These are phyloP conservation scores for Drosophila basisetae DNA, from an alignment of 2,888 invertebrate genomes.

Conservation along the genomic window DNA sequence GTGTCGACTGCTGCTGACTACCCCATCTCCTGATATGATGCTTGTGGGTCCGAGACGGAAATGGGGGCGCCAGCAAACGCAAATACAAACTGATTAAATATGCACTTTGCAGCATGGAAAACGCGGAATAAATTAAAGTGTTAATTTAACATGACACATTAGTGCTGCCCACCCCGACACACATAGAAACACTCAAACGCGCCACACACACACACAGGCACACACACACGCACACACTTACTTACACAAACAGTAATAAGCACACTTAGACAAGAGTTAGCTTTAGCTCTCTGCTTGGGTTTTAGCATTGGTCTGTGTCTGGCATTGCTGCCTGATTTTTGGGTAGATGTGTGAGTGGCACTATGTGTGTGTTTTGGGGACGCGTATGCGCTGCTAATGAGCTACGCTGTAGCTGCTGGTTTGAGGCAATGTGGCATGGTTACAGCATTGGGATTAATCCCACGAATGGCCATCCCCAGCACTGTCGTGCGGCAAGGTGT, in stretches of 20 bases:
- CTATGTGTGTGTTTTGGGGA: constrained; percentile 36
- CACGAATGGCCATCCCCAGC: constrained; percentile 29
- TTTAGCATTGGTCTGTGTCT: constrained; percentile 50
- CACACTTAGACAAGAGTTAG: constrained; percentile 53
- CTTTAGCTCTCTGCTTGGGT: constrained; percentile 56
- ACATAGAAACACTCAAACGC: constrained; percentile 28
- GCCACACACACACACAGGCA: constrained; percentile 30
- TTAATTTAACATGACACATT: constrained; percentile 83
- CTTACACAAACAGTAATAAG: constrained; percentile 31
- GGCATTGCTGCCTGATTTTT: constrained; percentile 44
- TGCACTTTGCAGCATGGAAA: constrained; percentile 78
- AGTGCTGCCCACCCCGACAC: constrained; percentile 62
- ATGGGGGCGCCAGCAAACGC: constrained; percentile 55
- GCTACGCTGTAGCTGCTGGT: constrained; percentile 45
- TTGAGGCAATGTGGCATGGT: constrained; percentile 45
- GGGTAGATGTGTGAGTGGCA: constrained; percentile 18
- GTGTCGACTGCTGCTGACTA: constrained; percentile 20
- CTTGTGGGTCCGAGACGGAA: constrained; percentile 14
- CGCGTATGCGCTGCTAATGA: constrained; percentile 67
- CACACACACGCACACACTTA: constrained; percentile 18
- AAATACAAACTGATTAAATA: constrained; percentile 81
- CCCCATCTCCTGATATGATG: constrained; percentile 15
- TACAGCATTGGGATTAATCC: constrained; percentile 61
- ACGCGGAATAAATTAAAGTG: constrained; percentile 83
- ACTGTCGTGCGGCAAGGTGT: constrained; percentile 63